phyloP scores from a whole-genome alignment of 2,113 vertebrate species.

The Artemisiospiza belli region DNA sequence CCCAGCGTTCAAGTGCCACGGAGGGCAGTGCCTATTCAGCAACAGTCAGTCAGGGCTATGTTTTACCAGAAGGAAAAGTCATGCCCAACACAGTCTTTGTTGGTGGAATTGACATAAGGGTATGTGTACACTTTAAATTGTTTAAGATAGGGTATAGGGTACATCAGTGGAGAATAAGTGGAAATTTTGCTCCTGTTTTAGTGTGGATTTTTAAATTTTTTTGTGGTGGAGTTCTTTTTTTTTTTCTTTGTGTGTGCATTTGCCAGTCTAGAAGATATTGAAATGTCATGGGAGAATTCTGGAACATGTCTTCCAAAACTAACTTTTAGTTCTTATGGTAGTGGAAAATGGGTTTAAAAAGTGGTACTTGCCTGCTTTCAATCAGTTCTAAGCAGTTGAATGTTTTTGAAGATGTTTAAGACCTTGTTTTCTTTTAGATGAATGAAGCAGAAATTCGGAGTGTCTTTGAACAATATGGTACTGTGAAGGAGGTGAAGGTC shows the following conservation, averaged over 20 bases:
- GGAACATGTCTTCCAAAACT: not conserved
- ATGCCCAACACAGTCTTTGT: slow-evolving; percentile 96
- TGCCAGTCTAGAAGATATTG: not conserved
- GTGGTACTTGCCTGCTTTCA: not conserved
- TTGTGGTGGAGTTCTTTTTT: not conserved
- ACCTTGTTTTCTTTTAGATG: slow-evolving; percentile 74
- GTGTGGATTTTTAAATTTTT: not conserved
- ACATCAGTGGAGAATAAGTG: not conserved
- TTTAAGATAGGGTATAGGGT: rapidly evolving
- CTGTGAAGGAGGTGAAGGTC: slow-evolving; percentile 93
- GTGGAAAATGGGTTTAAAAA: not conserved
- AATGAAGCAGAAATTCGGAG: slow-evolving; percentile 88
- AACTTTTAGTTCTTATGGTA: not conserved
- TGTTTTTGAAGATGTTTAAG: not conserved
- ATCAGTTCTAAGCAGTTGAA: not conserved
- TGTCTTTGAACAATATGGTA: slow-evolving; percentile 86
- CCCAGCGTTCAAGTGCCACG: slow-evolving; percentile 12
- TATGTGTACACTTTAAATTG: slow-evolving; percentile 45
- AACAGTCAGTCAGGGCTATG: slow-evolving; percentile 86
- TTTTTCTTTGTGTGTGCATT: not conserved
- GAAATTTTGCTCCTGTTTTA: not conserved
- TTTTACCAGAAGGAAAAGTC: slow-evolving; percentile 91
- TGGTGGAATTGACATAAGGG: slow-evolving; percentile 93
- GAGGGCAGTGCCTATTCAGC: slow-evolving; percentile 66
- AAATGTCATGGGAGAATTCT: not conserved